These are phyloP conservation scores for Catocala sponsa DNA, from an alignment of 2,888 invertebrate species.

Conservation along the genomic window DNA sequence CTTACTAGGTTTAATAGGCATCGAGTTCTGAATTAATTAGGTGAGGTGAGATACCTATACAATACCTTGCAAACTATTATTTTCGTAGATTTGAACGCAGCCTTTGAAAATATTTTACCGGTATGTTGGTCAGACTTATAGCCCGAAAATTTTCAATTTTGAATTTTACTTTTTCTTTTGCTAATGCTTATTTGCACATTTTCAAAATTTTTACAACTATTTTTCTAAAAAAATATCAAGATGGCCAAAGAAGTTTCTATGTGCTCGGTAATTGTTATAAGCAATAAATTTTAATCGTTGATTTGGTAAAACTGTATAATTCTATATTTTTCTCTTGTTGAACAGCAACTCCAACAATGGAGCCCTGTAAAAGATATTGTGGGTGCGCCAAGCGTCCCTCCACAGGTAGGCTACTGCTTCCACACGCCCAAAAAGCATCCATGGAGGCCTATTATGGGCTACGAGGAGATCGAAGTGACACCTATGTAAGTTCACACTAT, in stretches of 20 bases:
- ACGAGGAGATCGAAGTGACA: constrained; percentile 92
- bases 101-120: no score
- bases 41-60: no score
- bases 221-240: constrained; percentile 50
- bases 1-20: no score
- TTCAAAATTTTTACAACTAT: constrained; percentile 36
- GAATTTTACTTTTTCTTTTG: constrained; percentile 32
- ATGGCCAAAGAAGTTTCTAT: constrained; percentile 85
- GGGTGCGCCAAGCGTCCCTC: constrained; percentile 89
- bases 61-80: background rate
- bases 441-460: constrained; percentile 93
- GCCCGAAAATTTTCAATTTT: constrained; percentile 45
- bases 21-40: no score
- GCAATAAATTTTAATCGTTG: constrained; percentile 3
- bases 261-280: constrained; percentile 74
- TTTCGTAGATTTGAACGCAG: background rate
- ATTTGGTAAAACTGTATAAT: background rate
- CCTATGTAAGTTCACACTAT: constrained; percentile 86
- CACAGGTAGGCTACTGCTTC: constrained; percentile 91
- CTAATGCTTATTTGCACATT: constrained; percentile 16
- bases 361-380: constrained; percentile 90
- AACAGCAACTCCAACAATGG: constrained; percentile 94
- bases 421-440: constrained; percentile 92
- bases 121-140: constrained; percentile 24
- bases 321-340: constrained; percentile 24